Base-by-base conservation (phyloP, 2,888 invertebrate species). In the Antitype chi region DNA sequence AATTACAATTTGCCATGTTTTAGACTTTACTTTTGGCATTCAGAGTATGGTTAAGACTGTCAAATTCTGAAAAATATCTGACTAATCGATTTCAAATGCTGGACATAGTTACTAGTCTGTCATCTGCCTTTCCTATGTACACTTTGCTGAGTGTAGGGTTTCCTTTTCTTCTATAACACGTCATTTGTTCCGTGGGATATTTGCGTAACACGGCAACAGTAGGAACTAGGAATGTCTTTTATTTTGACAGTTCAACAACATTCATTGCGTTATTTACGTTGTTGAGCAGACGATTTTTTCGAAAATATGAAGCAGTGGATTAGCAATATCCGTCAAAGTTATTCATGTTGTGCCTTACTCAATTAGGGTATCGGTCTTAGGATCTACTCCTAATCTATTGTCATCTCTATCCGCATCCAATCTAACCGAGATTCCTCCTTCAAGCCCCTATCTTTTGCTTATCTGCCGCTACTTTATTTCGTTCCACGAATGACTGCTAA, bases 381-480 rank as follows among this genome's bases (percentile, higher is more conserved):
- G 20, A 13, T 20, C 66, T 47, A 66, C 15, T 28, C 32, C 32
- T 32, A 38, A 49, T 28, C 28, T 49, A 66, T 49, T 67, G 15
- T 28, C 72, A 28, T 73, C 17, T 25, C 9, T 49, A 25, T 74
- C 57, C 32, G n/a, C 43, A n/a, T 71, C 47, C 17, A 23, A 25
- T 60, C 17, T 69, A 55, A 62, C 47, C 49, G 52, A 72, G 52
- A 28, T 71, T 23, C 28, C 17, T 32, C 11, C 15, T 52, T 57
- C n/a, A 38, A 0, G 11, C 1, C 15, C 38, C 13, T 67, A 57
- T 63, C 52, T 55, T n/a, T 11, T 38, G 32, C 68, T 78, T 76
- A 77, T 83, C 69, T 53, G 20, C n/a, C 11, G n/a, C 64, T 62
- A 76, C 43, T 70, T 68, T 80, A 59, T 62, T 72, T 17, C 32